Evolutionary conservation across 2,797 vertebrate species (phyloP).

Genomic region (Pterois miles): DNA sequence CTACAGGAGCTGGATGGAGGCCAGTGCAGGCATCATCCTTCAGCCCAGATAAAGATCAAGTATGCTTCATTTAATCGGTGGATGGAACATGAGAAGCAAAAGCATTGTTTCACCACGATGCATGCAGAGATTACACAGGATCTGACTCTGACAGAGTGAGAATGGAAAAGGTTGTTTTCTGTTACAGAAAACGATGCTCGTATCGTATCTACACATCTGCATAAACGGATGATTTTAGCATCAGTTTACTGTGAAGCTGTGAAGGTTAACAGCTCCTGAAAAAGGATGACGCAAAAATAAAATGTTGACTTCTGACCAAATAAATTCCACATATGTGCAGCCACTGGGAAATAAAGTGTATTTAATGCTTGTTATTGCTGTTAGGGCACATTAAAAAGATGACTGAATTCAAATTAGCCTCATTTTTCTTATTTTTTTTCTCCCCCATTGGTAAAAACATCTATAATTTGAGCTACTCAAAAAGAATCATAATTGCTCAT

Average conservation of each 20-base stretch:
- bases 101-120: slow-evolving; percentile 58
- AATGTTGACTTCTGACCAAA: slow-evolving; percentile 39
- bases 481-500: slow-evolving; percentile 76
- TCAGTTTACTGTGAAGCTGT: neutral
- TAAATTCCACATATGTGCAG: slow-evolving; percentile 38
- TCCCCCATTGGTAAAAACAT: slow-evolving; percentile 52
- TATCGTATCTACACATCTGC: slow-evolving; percentile 34
- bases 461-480: slow-evolving; percentile 68
- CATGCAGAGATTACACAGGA: slow-evolving; percentile 43
- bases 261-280: slow-evolving; percentile 23
- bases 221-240: slow-evolving; percentile 19
- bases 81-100: slow-evolving; percentile 62
- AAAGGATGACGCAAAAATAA: slow-evolving; percentile 12
- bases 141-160: slow-evolving; percentile 24
- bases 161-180: slow-evolving; percentile 16
- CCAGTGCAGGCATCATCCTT: slow-evolving; percentile 72
- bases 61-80: slow-evolving; percentile 73
- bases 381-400: slow-evolving; percentile 58
- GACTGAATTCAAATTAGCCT: slow-evolving; percentile 61
- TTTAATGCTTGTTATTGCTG: slow-evolving; percentile 51
- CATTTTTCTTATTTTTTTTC: slow-evolving; percentile 23
- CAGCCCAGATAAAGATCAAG: slow-evolving; percentile 74
- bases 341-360: slow-evolving; percentile 49
- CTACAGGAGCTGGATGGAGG: slow-evolving; percentile 56
- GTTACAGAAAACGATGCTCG: neutral